Evolutionary conservation across 2,797 vertebrate species (phyloP), one percentile per base, ranked within the genome.

Genomic region (Oreochromis mossambicus): DNA sequence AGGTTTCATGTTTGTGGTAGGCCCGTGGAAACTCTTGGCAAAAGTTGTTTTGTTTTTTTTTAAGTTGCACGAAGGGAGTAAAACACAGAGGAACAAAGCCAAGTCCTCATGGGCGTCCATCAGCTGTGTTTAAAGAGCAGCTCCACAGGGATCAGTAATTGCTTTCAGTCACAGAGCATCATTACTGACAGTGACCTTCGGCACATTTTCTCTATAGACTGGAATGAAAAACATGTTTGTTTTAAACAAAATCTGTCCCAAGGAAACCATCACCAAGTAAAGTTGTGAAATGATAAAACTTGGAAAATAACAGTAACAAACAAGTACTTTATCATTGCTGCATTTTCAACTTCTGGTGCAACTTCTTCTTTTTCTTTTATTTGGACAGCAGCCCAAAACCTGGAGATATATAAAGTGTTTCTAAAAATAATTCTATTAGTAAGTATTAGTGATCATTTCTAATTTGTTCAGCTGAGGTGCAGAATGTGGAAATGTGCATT

Each of bases 151-250:
- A 91, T 36, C 32, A 63, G 32, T 63, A 36, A 36, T 34, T 36
- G 32, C 58, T 61, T 61, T 61, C 9, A 36, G 6, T 7, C 58
- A 36, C 58, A 36, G 58, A 36, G 75, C 43, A n/a, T 82, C 58
- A 41, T 78, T 82, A 83, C 34, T 38, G 68, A 75, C 56, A 1
- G 3, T 82, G 86, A 88, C 86, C 92, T 91, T 92, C 55, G 11
- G 58, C 58, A 63, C 32, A n/a, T 63, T 1, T 11, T 83, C 89
- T 89, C 89, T 13, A 26, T 0, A 78, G 83, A 85, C 84, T 12
- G 10, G 19, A 54, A 85, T 4, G 70, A 15, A 73, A 84, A 2
- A 76, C 48, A 2, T n/a, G 58, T 63, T 15, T 66, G 14, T 43
- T 54, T 24, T 8, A 3, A 83, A 79, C 13, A 61, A 83, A 51